phyloP scores from a whole-genome alignment of 2,888 invertebrate genomes.

The Eustalomyia histrio region DNA sequence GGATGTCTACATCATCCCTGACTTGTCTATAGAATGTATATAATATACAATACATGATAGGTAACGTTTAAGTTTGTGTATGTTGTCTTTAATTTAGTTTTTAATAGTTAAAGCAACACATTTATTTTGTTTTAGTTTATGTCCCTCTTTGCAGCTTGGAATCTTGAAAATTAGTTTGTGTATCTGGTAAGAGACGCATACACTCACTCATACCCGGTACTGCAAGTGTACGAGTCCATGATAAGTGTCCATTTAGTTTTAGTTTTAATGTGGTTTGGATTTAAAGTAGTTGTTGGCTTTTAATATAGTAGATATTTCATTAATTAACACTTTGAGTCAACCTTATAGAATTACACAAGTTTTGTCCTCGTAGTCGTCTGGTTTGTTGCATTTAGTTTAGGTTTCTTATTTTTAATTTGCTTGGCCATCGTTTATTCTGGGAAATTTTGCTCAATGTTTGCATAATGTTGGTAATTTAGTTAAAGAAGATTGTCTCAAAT shows the following conservation, averaged over 20 bases:
- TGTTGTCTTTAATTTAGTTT: conserved; percentile 63
- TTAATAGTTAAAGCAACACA: conserved; percentile 64
- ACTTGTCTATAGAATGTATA: conserved; percentile 23
- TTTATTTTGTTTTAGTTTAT: conserved; percentile 53
- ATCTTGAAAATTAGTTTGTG: not conserved
- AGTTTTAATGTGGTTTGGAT: conserved; percentile 52
- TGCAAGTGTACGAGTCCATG: not conserved
- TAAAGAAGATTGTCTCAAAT: conserved; percentile 26
- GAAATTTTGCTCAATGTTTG: conserved; percentile 30
- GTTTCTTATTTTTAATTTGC: not conserved
- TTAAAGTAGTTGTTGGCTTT: conserved; percentile 28
- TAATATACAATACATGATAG: conserved; percentile 49
- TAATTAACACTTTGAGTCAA: conserved; percentile 64
- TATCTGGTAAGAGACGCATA: not conserved
- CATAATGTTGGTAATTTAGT: conserved; percentile 45
- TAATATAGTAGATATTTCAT: conserved; percentile 57
- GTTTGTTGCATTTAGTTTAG: not conserved
- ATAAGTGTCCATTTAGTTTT: conserved; percentile 61
- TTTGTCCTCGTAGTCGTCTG: not conserved
- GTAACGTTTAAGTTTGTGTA: conserved; percentile 57
- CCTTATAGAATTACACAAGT: conserved; percentile 57
- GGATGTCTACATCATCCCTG: not conserved
- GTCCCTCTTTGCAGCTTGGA: not conserved
- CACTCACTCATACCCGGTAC: not conserved
- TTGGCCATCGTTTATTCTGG: not conserved